phyloP scores from a whole-genome alignment of 2,113 vertebrate species.

The Pachycephala philippinensis region DNA sequence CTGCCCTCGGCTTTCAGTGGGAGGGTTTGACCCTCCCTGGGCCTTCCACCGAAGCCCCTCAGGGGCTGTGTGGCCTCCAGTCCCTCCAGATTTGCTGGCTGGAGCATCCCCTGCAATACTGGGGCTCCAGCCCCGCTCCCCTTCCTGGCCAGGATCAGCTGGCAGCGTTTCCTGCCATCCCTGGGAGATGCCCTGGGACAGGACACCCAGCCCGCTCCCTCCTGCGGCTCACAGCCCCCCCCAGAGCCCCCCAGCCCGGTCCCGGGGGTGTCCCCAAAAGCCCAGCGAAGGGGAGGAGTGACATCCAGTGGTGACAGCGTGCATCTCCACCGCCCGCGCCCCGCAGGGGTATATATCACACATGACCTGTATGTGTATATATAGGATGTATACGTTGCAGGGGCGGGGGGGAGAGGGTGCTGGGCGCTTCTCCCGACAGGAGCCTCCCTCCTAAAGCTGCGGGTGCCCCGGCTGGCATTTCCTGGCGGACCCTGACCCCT shows the following conservation, averaged over 20 bases:
- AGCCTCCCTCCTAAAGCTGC: background rate
- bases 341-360: slow-evolving; percentile 60
- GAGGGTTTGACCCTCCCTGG: background rate
- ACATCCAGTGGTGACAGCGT: slow-evolving; percentile 64
- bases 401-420: background rate
- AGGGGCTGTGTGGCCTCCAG: background rate
- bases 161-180: background rate
- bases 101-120: background rate
- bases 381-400: slow-evolving; percentile 72
- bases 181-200: background rate
- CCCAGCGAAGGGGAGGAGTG: slow-evolving; percentile 3
- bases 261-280: background rate
- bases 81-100: background rate
- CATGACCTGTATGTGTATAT: slow-evolving; percentile 57
- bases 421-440: background rate
- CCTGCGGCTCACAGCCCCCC: background rate
- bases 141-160: background rate
- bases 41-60: background rate
- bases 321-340: slow-evolving; percentile 52
- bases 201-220: background rate
- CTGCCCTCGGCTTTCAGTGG: background rate
- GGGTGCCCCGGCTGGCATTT: background rate
- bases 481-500: background rate
- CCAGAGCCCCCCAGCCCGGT: background rate
- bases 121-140: background rate